Conservation (phyloP, 2,113 vertebrate species). For the Enhydra lutris region DNA sequence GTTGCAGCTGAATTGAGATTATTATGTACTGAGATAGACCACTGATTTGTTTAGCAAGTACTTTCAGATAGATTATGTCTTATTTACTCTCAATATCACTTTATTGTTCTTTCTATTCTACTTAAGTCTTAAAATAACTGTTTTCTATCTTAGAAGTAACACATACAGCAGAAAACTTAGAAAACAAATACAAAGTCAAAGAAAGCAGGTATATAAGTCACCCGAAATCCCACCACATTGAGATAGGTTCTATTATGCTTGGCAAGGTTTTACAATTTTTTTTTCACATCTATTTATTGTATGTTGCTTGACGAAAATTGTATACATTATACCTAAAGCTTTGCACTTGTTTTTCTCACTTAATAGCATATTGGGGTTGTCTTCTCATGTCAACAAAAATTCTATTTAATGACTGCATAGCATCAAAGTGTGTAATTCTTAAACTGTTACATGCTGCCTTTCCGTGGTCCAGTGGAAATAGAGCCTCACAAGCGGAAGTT, state of each 20-base stretch:
- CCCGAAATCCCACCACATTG: not conserved
- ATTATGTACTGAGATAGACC: not conserved
- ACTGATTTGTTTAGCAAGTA: not conserved
- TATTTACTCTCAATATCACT: not conserved
- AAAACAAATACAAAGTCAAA: conserved; percentile 43
- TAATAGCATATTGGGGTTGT: not conserved
- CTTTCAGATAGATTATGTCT: not conserved
- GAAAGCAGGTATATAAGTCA: conserved; percentile 3
- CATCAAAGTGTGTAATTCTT: not conserved
- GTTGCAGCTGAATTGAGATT: not conserved
- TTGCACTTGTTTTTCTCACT: not conserved
- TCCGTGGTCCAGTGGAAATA: not conserved
- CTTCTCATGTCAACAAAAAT: not conserved
- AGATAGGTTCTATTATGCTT: not conserved
- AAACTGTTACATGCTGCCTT: not conserved
- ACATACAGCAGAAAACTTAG: not conserved
- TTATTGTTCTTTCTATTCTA: not conserved
- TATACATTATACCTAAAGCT: not conserved
- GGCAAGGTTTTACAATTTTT: not conserved
- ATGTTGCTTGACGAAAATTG: not conserved
- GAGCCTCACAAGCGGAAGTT: not conserved
- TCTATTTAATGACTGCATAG: not conserved
- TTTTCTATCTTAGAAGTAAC: conserved; percentile 21
- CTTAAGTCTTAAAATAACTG: not conserved
- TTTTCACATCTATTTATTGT: not conserved